A percentile compares a stretch with the other conserved stretches of the same genome.
phyloP scores from a whole-genome alignment of 2,113 vertebrate genomes.

The Chunga burmeisteri region DNA sequence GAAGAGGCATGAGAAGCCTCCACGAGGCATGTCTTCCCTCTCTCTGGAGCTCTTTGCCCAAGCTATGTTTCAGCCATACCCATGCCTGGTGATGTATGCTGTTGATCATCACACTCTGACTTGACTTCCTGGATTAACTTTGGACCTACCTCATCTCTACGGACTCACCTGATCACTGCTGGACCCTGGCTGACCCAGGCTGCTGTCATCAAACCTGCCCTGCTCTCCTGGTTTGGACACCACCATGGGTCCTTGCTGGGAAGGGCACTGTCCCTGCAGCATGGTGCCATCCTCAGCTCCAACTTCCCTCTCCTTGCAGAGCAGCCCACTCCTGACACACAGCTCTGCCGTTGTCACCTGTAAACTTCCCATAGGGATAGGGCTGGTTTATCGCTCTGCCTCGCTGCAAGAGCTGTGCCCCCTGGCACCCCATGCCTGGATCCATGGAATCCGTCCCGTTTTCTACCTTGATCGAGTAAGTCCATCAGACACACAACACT shows the following conservation, averaged over 20 bases:
- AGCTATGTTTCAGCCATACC: neutral
- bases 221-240: neutral
- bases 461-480: neutral
- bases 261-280: neutral
- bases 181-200: neutral
- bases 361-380: neutral
- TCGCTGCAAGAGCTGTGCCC: neutral
- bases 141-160: neutral
- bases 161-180: neutral
- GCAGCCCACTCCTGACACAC: rapidly evolving
- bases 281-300: neutral
- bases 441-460: neutral
- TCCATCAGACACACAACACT: neutral
- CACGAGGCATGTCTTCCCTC: neutral
- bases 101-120: neutral
- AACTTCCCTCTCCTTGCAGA: neutral
- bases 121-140: neutral
- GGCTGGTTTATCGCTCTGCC: neutral
- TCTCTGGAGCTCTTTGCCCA: neutral
- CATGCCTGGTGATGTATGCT: no score
- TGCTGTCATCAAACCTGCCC: neutral
- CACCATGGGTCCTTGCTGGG: neutral
- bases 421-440: rapidly evolving
- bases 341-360: neutral
- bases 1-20: neutral